Evolutionary conservation across 2,113 vertebrate genomes (phyloP).

Genomic region (Pygoscelis antarcticus): DNA sequence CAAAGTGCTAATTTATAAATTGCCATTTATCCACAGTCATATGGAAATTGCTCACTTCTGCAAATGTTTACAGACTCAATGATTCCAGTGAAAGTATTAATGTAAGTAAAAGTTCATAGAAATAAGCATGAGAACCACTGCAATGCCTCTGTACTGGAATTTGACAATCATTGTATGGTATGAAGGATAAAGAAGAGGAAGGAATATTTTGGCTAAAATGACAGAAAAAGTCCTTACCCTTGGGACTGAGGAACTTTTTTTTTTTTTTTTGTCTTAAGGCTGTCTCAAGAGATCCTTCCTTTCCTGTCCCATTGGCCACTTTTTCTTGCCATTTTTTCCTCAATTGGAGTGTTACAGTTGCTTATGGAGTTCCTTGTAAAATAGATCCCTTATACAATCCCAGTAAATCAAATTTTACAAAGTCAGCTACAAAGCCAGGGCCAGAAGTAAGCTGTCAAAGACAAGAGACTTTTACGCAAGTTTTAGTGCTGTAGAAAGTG

Average conservation of each 20-base stretch:
- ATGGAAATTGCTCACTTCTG: neutral
- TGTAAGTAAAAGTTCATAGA: neutral
- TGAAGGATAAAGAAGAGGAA: neutral
- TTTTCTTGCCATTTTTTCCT: neutral
- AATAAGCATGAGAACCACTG: neutral
- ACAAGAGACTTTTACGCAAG: neutral
- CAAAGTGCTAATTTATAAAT: neutral
- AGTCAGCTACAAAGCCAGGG: neutral
- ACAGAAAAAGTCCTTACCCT: neutral
- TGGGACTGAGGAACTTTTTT: neutral
- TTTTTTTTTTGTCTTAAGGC: too few relatives aligned
- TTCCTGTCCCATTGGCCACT: neutral
- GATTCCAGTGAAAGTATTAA: neutral
- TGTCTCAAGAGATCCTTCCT: neutral
- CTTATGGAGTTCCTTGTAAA: neutral
- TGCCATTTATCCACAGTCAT: neutral
- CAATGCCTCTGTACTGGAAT: neutral
- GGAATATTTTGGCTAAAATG: neutral
- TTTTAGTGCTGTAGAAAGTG: neutral
- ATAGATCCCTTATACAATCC: neutral
- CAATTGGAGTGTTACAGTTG: neutral
- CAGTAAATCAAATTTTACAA: neutral
- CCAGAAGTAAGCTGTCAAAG: neutral
- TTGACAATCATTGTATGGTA: neutral
- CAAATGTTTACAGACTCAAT: neutral